A percentile compares a stretch with the other conserved stretches of the same genome.
These are phyloP conservation scores for Elmis aenea DNA, from an alignment of 2,888 invertebrate genomes.

Conservation along the genomic window DNA sequence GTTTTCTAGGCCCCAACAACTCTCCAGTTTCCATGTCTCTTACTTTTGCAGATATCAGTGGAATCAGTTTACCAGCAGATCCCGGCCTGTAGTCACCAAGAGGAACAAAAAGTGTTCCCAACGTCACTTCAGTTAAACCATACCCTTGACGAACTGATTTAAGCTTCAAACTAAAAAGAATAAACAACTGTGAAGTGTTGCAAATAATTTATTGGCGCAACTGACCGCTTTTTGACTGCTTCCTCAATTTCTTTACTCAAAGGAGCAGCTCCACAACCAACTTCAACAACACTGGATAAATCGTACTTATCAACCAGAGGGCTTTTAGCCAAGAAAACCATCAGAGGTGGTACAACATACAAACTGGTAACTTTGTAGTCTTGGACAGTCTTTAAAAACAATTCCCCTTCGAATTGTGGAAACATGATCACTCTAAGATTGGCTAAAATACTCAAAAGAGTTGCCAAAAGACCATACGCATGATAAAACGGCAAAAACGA, in stretches of 20 bases:
- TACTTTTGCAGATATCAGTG: conserved; percentile 59
- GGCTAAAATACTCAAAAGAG: neutral
- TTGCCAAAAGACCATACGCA: conserved; percentile 1
- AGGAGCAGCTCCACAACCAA: conserved; percentile 73
- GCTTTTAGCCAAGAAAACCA: conserved; percentile 73
- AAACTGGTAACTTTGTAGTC: conserved; percentile 31
- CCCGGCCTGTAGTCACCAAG: conserved; percentile 48
- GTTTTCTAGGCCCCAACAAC: conserved; percentile 55
- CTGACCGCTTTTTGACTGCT: conserved; percentile 17
- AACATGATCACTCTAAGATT: conserved; percentile 27
- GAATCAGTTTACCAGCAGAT: conserved; percentile 59
- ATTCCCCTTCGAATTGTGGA: conserved; percentile 59
- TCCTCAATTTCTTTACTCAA: conserved; percentile 57
- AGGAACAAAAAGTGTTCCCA: conserved; percentile 49
- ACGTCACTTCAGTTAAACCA: conserved; percentile 71
- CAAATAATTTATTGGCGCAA: too few species aligned
- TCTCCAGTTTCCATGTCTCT: conserved; percentile 58
- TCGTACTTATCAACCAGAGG: conserved; percentile 68
- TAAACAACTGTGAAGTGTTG: too few species aligned
- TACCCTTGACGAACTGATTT: conserved; percentile 64
- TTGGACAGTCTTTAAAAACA: conserved; percentile 54
- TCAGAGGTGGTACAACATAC: conserved; percentile 42
- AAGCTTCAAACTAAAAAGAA: conserved; percentile 42
- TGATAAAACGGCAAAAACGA: conserved; percentile 7
- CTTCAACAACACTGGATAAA: conserved; percentile 58